Evolutionary conservation across 2,888 invertebrate genomes (phyloP).

Genomic region (Athetis lepigone): DNA sequence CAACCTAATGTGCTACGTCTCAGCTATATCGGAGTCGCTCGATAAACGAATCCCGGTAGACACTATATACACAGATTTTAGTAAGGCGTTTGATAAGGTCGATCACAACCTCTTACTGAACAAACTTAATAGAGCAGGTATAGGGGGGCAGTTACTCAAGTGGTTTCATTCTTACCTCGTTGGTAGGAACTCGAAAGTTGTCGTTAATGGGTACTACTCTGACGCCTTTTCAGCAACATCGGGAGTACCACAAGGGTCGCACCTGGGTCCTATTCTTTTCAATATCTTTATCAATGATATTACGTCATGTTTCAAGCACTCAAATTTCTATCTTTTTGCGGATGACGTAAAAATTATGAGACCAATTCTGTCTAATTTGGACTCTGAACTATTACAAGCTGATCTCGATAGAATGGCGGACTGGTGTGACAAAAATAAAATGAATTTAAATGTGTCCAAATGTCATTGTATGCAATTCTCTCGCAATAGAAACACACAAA

Average conservation of each 20-base stretch:
- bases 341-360: no score
- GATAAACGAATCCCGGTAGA: slow-evolving; percentile 1
- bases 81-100: neutral
- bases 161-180: neutral
- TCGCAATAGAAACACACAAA: neutral
- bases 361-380: no score
- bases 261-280: no score
- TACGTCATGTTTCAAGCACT: no score
- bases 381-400: neutral
- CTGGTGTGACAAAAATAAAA: neutral
- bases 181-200: no score
- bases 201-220: neutral
- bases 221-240: neutral
- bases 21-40: neutral
- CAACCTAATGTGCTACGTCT: neutral
- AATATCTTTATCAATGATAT: no score
- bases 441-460: neutral
- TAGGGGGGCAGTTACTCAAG: neutral
- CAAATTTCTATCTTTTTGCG: no score
- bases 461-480: neutral
- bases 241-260: neutral
- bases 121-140: neutral
- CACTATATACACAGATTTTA: neutral
- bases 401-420: slow-evolving; percentile 3
- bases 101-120: neutral